Conservation (phyloP, 2,888 invertebrate genomes). For the Ctenicera cuprea region DNA sequence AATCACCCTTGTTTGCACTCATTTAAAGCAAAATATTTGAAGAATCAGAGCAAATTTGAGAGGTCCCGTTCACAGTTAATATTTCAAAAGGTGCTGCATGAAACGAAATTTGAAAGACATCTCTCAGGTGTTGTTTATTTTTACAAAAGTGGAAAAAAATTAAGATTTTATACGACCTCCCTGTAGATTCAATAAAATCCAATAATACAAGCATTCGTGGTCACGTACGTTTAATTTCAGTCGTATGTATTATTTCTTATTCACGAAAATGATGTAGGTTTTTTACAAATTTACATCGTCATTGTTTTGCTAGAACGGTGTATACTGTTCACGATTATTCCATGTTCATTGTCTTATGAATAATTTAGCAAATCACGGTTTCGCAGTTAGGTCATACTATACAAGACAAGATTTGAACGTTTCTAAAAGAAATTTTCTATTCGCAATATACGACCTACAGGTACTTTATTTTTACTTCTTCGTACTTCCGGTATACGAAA, state of each 20-base stretch:
- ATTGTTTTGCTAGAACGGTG: constrained; percentile 53
- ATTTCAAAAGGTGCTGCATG: too few relatives aligned
- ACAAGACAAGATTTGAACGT: constrained; percentile 32
- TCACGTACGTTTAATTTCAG: constrained; percentile 64
- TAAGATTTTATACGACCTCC: background rate
- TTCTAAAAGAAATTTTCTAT: constrained; percentile 5
- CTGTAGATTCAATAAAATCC: constrained; percentile 10
- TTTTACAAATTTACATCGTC: constrained; percentile 51
- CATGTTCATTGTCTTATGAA: constrained; percentile 62
- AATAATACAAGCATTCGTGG: constrained; percentile 60
- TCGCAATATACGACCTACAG: too few relatives aligned
- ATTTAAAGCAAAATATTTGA: background rate
- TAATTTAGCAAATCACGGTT: constrained; percentile 60
- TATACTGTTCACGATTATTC: constrained; percentile 60
- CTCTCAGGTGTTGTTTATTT: background rate
- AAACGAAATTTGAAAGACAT: too few relatives aligned
- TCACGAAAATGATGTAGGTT: constrained; percentile 61
- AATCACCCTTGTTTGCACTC: background rate
- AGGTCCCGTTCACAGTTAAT: background rate
- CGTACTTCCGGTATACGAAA: too few relatives aligned
- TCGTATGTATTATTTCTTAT: constrained; percentile 62
- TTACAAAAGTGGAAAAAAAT: background rate
- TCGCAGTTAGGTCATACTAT: constrained; percentile 40
- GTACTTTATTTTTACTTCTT: too few relatives aligned
- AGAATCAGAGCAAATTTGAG: background rate